phyloP scores from a whole-genome alignment of 1,140 invertebrate species.

The Microplitis demolitor region DNA sequence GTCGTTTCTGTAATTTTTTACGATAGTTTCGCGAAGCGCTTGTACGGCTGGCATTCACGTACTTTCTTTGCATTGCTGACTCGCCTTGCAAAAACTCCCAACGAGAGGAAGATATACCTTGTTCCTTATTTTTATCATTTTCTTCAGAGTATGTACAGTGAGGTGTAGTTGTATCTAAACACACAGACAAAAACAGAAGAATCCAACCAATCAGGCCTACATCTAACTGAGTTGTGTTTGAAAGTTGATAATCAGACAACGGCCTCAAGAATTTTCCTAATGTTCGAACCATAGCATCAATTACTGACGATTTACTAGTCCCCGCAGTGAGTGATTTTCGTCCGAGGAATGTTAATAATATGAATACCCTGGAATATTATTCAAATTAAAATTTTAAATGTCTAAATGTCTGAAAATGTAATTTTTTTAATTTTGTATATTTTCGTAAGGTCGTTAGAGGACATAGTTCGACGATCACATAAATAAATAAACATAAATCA shows the following conservation, averaged over 20 bases:
- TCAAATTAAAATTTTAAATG: not conserved
- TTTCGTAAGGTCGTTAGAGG: no score
- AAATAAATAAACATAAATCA: no score
- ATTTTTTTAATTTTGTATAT: no score
- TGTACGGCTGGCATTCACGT: slow-evolving; percentile 55
- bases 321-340: slow-evolving; percentile 74
- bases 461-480: no score
- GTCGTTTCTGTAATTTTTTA: slow-evolving; percentile 73
- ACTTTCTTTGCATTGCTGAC: slow-evolving; percentile 66
- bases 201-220: slow-evolving; percentile 77
- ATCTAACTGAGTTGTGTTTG: slow-evolving; percentile 49
- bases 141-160: slow-evolving; percentile 43
- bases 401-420: no score
- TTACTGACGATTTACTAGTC: slow-evolving; percentile 67
- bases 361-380: slow-evolving; percentile 73
- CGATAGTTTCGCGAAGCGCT: slow-evolving; percentile 64
- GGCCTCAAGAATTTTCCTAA: slow-evolving; percentile 64
- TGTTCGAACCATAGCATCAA: slow-evolving; percentile 68
- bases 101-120: slow-evolving; percentile 60
- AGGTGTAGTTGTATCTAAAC: slow-evolving; percentile 66
- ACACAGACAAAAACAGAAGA: slow-evolving; percentile 76
- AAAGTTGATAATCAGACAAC: slow-evolving; percentile 55
- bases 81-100: slow-evolving; percentile 85
- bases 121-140: slow-evolving; percentile 55
- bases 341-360: slow-evolving; percentile 84